Base-by-base conservation (phyloP, 53 echinoderm and acorn worm genomes). In the Temnopleurus reevesii region DNA sequence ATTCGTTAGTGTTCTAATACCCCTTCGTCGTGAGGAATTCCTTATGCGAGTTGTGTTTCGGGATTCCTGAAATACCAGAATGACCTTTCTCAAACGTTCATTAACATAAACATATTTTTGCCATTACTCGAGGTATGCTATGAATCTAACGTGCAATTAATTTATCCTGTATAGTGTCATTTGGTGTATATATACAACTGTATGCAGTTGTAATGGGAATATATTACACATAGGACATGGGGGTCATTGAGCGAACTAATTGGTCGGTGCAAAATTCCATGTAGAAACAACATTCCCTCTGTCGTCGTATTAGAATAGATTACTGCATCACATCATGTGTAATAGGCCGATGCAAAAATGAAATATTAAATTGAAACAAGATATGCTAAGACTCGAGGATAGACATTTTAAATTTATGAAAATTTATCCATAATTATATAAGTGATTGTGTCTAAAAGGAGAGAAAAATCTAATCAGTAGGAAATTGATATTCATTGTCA, bases 21-120 rank as follows among this genome's bases (percentile, higher is more conserved):
- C 86, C 28, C 38, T 85, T 57, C 60, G 41, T 36, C 86, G 25
- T 6, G 19, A 85, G 49, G 58, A 85, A 57, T 85, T 46, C 61
- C 35, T n/a, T 35, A 59, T 60, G 60, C 15, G 61, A 45, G 41
- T 85, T 56, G 59, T 59, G 59, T 85, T 85, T 85, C 46, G 12
- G 12, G 46, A 85, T 85, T 87, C 88, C 71, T 64, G 34, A 87
- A 87, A 87, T 87, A 49, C 71, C 51, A 23, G 46, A 49, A 33
- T 87, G 88, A 87, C 88, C 88, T 87, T 87, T 87, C 35, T 49
- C 88, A 66, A 46, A 66, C 66, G 49, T 66, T 87, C 88, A 87
- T 87, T 87, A 87, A 66, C 88, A 87, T 87, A 87, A 87, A 47
- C 88, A 87, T 87, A 87, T 87, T 87, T 87, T 87, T 65, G 66